Percentiles rank a stretch among this genome's conserved stretches.
These are phyloP conservation scores for Melopsittacus undulatus DNA, from an alignment of 2,797 vertebrate species.

Conservation along the genomic window DNA sequence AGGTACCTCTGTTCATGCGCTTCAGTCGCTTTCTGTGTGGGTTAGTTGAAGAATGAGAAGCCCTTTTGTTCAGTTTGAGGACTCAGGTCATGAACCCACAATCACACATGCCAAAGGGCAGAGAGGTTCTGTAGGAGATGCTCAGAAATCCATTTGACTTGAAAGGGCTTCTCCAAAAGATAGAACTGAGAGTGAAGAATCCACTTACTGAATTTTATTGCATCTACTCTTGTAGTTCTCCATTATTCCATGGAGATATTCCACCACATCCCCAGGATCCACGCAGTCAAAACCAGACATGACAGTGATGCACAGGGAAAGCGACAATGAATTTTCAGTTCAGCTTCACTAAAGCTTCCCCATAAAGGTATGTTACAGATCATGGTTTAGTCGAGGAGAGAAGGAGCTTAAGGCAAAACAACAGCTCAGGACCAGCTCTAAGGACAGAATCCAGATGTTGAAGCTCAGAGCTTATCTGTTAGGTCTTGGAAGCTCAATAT, in stretches of 20 bases:
- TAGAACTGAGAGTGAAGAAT: background rate
- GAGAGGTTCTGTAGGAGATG: background rate
- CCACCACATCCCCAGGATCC: background rate
- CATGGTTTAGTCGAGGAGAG: background rate
- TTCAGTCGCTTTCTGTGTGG: fast-evolving
- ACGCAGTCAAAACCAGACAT: fast-evolving
- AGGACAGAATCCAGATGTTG: background rate
- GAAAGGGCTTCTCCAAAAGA: background rate
- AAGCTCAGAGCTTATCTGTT: fast-evolving
- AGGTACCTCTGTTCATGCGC: background rate
- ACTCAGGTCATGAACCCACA: background rate
- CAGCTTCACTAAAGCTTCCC: background rate
- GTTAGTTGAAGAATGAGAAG: background rate
- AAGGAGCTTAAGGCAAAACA: background rate
- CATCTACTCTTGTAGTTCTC: background rate
- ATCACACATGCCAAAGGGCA: background rate
- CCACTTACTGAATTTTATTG: too few relatives aligned
- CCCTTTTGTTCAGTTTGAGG: background rate
- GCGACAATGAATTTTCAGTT: background rate
- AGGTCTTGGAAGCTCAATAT: background rate
- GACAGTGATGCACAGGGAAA: background rate
- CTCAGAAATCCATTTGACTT: background rate
- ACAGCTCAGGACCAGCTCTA: background rate
- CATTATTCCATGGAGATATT: background rate
- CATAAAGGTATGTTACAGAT: background rate